A percentile compares a stretch with the other conserved stretches of the same genome.
These are phyloP conservation scores for Bruchidius siliquastri DNA, from an alignment of 2,888 invertebrate genomes.

Conservation along the genomic window DNA sequence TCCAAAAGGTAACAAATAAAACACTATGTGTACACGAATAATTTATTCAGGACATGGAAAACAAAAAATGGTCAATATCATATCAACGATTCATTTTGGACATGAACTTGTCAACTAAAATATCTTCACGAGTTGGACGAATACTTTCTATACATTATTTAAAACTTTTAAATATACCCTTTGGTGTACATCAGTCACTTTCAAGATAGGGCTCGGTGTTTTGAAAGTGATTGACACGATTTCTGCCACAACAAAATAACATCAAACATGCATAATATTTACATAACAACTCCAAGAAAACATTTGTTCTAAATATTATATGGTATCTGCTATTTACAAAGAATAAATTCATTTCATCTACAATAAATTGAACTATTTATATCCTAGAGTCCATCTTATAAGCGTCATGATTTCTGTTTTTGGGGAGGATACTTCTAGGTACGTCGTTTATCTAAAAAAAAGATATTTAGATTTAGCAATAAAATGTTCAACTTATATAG, in stretches of 20 bases:
- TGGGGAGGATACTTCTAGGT: neutral
- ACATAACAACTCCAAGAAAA: slow-evolving; percentile 5
- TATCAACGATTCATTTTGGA: neutral
- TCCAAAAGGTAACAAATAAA: too few species aligned
- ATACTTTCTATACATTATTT: too few species aligned
- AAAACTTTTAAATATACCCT: neutral
- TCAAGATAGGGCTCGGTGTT: slow-evolving; percentile 40
- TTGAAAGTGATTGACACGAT: slow-evolving; percentile 36
- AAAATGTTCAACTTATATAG: too few species aligned
- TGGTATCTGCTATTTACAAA: neutral
- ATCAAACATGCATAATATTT: neutral
- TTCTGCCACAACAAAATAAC: neutral
- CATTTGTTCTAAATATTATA: slow-evolving; percentile 6
- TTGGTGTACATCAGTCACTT: slow-evolving; percentile 30
- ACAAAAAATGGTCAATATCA: neutral
- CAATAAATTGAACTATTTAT: slow-evolving; percentile 8
- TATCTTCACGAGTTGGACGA: neutral
- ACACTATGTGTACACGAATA: neutral
- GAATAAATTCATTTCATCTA: slow-evolving; percentile 8
- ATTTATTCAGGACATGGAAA: neutral
- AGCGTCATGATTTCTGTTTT: slow-evolving; percentile 25
- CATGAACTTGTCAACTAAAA: neutral
- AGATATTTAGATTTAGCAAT: too few species aligned
- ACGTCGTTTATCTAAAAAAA: neutral
- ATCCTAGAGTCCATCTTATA: slow-evolving; percentile 19